phyloP scores from a whole-genome alignment of 2,888 invertebrate genomes.

The Drosophila anomelani region DNA sequence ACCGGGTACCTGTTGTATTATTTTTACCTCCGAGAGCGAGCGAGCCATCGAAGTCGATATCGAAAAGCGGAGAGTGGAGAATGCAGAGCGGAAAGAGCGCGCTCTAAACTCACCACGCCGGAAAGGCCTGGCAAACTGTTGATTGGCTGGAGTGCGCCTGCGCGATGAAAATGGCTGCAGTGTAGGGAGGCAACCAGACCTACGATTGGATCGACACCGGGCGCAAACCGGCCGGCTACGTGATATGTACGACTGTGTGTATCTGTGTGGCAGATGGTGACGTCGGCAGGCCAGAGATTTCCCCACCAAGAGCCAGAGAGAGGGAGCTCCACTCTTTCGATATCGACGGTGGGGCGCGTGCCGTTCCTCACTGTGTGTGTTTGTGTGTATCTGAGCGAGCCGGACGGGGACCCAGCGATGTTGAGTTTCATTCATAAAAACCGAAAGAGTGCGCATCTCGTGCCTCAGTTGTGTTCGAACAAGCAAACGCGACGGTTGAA shows the following conservation, averaged over 20 bases:
- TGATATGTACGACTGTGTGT: slow-evolving; percentile 7
- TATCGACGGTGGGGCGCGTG: slow-evolving; percentile 71
- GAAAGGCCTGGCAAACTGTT: slow-evolving; percentile 82
- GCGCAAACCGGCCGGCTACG: slow-evolving; percentile 49
- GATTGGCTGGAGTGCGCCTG: slow-evolving; percentile 84
- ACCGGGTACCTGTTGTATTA: slow-evolving; percentile 72
- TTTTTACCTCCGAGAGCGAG: slow-evolving; percentile 62
- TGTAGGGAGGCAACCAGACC: slow-evolving; percentile 82
- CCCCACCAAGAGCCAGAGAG: slow-evolving; percentile 47
- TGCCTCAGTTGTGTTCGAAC: slow-evolving; percentile 85
- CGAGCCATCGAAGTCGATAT: slow-evolving; percentile 27
- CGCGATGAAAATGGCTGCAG: slow-evolving; percentile 85
- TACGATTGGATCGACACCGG: slow-evolving; percentile 73
- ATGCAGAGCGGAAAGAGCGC: slow-evolving; percentile 1
- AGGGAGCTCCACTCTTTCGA: slow-evolving; percentile 59
- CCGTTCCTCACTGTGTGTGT: slow-evolving; percentile 55
- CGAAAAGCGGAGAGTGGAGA: slow-evolving; percentile 26
- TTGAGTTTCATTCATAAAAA: slow-evolving; percentile 85
- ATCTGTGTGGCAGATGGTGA: slow-evolving; percentile 47
- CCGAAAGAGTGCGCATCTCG: slow-evolving; percentile 85
- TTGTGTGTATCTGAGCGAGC: slow-evolving; percentile 26
- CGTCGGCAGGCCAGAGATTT: slow-evolving; percentile 48
- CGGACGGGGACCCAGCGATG: slow-evolving; percentile 33
- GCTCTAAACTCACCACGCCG: slow-evolving; percentile 28
- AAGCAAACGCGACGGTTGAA: slow-evolving; percentile 85